Conservation (phyloP, 1,140 invertebrate genomes). For the Platorchestia sp. region DNA sequence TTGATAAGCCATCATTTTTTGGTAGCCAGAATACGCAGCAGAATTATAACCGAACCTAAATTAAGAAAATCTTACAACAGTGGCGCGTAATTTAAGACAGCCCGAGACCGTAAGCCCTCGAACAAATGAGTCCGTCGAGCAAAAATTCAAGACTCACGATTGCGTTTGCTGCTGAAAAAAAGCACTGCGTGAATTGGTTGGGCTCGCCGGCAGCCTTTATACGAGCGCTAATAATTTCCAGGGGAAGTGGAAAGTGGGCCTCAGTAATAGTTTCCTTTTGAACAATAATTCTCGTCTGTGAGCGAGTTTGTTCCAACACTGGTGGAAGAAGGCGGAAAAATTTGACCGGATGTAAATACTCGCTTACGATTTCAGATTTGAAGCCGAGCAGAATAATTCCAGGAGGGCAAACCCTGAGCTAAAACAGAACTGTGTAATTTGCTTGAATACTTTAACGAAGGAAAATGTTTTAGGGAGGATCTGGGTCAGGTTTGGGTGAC, state of each 20-base stretch:
- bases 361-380: neutral
- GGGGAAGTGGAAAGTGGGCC: neutral
- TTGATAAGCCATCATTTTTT: neutral
- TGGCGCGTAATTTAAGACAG: neutral
- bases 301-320: neutral
- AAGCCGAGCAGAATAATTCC: neutral
- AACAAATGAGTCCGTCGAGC: neutral
- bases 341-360: neutral
- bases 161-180: neutral
- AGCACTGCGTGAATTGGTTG: neutral
- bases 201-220: neutral
- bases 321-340: neutral
- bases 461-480: neutral
- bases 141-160: neutral
- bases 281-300: neutral
- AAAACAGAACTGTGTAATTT: no score
- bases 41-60: neutral
- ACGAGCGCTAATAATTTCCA: neutral
- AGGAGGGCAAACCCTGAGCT: neutral
- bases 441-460: neutral
- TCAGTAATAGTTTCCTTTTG: neutral
- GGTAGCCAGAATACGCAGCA: neutral
- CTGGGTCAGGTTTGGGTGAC: neutral
- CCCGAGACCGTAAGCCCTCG: neutral
- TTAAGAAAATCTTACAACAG: neutral